Evolutionary conservation across 2,797 vertebrate species (phyloP), one percentile per base, ranked within the genome.

Genomic region (Anisognathus igniventris): DNA sequence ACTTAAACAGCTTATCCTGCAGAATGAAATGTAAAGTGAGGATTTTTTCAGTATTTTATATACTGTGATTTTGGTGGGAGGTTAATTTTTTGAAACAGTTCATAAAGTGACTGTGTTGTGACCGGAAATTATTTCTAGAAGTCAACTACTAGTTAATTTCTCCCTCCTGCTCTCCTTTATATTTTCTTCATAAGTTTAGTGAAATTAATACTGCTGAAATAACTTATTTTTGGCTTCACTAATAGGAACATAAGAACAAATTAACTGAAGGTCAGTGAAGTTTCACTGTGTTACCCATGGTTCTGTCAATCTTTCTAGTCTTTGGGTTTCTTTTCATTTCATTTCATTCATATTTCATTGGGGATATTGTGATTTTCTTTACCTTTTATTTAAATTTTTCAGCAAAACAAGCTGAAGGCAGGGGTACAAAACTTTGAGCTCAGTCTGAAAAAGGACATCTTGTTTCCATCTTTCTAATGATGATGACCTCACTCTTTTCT

Each of bases 101-200:
- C 75, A 90, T 90, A 90, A 96, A 96, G 83, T 87, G 57, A 68
- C 62, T 90, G 50, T 81, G 39, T 82, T 95, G 56, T 88, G 78
- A 92, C 58, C 28, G 77, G 92, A 96, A 97, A 92, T 95, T 87
- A 90, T 97, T 97, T 93, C 92, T 91, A 81, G 75, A 96, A 88
- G 75, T 92, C 86, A 84, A 18, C 83, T 90, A 54, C 50, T 82
- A 47, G 33, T 14, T 75, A 42, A 77, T 58, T 80, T 92, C 64
- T 86, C 48, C 33, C 35, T 92, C 28, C 45, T 78, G 73, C 57
- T 96, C 81, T 84, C 74, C 83, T 80, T 92, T 94, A 58, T 88
- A 75, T 27, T 93, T 83, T 91, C 31, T 85, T 86, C 84, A 70
- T 81, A 90, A 92, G 61, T 80, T 91, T 87, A 93, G 42, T 95